A percentile compares a stretch with the other conserved stretches of the same genome.
These are phyloP conservation scores for Prosopocoilus inquinatus DNA, from an alignment of 2,888 invertebrate genomes.

Conservation along the genomic window DNA sequence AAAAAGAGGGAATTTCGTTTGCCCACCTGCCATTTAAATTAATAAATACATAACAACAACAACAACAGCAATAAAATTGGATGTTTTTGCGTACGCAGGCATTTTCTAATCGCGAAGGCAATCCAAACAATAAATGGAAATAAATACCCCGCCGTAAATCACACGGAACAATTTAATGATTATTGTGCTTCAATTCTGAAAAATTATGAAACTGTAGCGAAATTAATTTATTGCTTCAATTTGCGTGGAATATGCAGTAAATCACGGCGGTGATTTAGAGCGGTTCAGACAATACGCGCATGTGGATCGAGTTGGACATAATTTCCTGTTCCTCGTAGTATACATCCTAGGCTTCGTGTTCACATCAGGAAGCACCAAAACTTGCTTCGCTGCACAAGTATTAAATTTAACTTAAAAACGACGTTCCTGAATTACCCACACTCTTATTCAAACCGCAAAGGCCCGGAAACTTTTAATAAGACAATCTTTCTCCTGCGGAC, in stretches of 20 bases:
- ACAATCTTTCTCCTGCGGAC: neutral
- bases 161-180: slow-evolving; percentile 42
- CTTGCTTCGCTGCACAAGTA: slow-evolving; percentile 33
- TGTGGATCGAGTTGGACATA: slow-evolving; percentile 37
- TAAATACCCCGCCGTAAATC: slow-evolving; percentile 29
- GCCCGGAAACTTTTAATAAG: too few species aligned
- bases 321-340: slow-evolving; percentile 37
- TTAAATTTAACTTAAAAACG: too few species aligned
- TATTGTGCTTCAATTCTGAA: slow-evolving; percentile 33
- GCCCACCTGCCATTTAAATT: too few species aligned
- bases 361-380: slow-evolving; percentile 28
- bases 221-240: slow-evolving; percentile 42
- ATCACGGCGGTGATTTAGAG: slow-evolving; percentile 37
- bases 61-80: slow-evolving; percentile 13
- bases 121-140: slow-evolving; percentile 7
- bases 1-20: too few species aligned
- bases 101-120: slow-evolving; percentile 13
- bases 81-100: slow-evolving; percentile 24
- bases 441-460: too few species aligned
- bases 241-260: slow-evolving; percentile 38
- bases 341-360: slow-evolving; percentile 30
- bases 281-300: slow-evolving; percentile 30
- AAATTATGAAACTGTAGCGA: slow-evolving; percentile 36
- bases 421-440: too few species aligned
- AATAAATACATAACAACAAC: too few species aligned